phyloP scores from a whole-genome alignment of 2,113 vertebrate genomes.

The Neogale vison region DNA sequence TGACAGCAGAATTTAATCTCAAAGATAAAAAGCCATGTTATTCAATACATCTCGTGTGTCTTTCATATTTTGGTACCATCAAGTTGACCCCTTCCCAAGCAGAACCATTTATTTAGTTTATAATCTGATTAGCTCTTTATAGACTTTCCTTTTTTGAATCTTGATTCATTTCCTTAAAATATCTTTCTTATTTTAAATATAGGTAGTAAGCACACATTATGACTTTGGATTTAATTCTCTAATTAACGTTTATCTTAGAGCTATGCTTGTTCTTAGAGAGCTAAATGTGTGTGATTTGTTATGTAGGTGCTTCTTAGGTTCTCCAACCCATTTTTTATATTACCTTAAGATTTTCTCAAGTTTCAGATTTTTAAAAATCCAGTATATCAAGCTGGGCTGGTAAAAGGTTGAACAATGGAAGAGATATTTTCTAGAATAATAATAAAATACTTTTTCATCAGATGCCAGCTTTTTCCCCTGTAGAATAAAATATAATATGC shows the following conservation, averaged over 20 bases:
- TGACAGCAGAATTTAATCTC: conserved; percentile 36
- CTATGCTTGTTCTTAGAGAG: conserved; percentile 63
- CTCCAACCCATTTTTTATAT: conserved; percentile 72
- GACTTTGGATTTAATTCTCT: conserved; percentile 73
- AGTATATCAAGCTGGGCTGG: conserved; percentile 39
- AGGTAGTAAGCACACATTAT: conserved; percentile 8
- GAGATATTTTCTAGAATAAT: conserved; percentile 72
- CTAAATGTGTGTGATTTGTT: conserved; percentile 59
- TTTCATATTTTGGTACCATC: not conserved
- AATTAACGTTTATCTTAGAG: conserved; percentile 74
- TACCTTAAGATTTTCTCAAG: conserved; percentile 47
- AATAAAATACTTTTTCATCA: conserved; percentile 72
- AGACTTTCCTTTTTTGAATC: conserved; percentile 66
- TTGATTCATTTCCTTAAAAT: conserved; percentile 62
- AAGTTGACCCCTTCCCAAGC: conserved; percentile 65
- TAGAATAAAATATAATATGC: conserved; percentile 73
- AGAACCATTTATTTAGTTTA: conserved; percentile 37
- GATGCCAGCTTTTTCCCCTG: not conserved
- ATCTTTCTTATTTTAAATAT: conserved; percentile 32
- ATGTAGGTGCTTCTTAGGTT: conserved; percentile 62
- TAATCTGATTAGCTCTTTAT: conserved; percentile 69
- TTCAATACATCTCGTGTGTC: conserved; percentile 9
- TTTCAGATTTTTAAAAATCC: conserved; percentile 66
- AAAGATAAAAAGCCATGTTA: conserved; percentile 30
- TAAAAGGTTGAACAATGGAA: conserved; percentile 64